Evolutionary conservation across 2,797 vertebrate species (phyloP).

Genomic region (Hoplostethus mediterraneus): DNA sequence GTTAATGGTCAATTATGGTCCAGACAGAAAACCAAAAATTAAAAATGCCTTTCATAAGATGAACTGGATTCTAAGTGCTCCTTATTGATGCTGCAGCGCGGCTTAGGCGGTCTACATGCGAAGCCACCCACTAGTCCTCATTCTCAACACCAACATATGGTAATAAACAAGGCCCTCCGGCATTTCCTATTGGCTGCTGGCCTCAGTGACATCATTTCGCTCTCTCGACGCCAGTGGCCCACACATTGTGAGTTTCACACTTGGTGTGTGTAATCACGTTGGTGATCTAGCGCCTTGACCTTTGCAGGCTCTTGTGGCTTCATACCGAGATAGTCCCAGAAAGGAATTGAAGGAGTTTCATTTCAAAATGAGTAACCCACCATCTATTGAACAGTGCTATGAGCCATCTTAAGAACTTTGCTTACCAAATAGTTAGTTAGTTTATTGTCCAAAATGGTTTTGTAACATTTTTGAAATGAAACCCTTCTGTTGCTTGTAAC

Average conservation of each 20-base stretch:
- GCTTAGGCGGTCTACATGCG: constrained; percentile 44
- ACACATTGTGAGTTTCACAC: constrained; percentile 65
- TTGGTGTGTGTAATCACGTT: constrained; percentile 54
- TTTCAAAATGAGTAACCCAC: neutral
- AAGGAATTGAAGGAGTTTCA: constrained; percentile 1
- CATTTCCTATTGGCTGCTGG: constrained; percentile 73
- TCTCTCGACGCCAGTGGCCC: constrained; percentile 61
- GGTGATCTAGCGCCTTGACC: constrained; percentile 60
- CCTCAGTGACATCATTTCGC: constrained; percentile 70
- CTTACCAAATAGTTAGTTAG: no score
- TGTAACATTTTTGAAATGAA: constrained; percentile 8
- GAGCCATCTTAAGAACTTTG: no score
- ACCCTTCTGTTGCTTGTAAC: neutral
- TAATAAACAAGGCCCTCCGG: constrained; percentile 70
- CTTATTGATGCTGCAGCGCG: constrained; percentile 45
- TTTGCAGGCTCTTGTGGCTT: constrained; percentile 52
- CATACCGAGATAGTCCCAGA: constrained; percentile 7
- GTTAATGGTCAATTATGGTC: neutral
- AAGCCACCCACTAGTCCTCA: constrained; percentile 60
- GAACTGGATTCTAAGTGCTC: constrained; percentile 40
- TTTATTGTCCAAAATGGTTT: neutral
- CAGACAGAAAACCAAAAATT: neutral
- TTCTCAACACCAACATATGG: constrained; percentile 78
- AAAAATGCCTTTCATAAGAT: constrained; percentile 28
- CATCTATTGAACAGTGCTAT: no score